Conservation (phyloP, 2,888 invertebrate species). For the Drosophila limbata region DNA sequence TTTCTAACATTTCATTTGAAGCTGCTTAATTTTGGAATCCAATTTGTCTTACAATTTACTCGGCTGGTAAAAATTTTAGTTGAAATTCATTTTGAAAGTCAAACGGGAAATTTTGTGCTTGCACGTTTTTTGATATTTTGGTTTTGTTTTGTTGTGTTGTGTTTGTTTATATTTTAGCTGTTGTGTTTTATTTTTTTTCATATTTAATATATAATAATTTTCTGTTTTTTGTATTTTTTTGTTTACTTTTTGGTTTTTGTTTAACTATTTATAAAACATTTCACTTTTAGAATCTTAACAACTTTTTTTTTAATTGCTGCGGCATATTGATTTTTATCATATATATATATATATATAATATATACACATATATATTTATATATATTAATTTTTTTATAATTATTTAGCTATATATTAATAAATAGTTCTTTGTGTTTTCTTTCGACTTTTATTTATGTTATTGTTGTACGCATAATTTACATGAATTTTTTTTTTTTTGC, state of each 20-base stretch:
- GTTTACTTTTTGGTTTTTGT: constrained; percentile 65
- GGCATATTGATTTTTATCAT: constrained; percentile 53
- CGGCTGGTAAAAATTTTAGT: constrained; percentile 59
- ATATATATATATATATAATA: constrained; percentile 40
- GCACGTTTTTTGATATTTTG: constrained; percentile 38
- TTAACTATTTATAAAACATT: constrained; percentile 84
- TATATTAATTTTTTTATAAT: constrained; percentile 20
- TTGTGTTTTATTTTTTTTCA: constrained; percentile 52
- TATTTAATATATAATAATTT: constrained; percentile 71
- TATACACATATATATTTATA: constrained; percentile 28
- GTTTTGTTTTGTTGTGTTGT: constrained; percentile 28
- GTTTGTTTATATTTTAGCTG: constrained; percentile 51
- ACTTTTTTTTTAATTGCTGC: constrained; percentile 73
- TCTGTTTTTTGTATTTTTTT: constrained; percentile 39
- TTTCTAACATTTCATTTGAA: constrained; percentile 32
- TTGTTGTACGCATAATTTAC: constrained; percentile 76
- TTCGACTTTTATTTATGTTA: constrained; percentile 43
- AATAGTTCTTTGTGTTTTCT: constrained; percentile 43
- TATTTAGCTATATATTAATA: constrained; percentile 42
- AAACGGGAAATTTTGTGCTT: constrained; percentile 69
- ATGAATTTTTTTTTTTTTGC: constrained; percentile 55
- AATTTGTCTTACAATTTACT: constrained; percentile 63
- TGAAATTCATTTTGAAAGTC: constrained; percentile 51
- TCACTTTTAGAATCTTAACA: constrained; percentile 84
- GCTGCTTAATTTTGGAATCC: constrained; percentile 55